Base-by-base conservation (phyloP, 2,797 vertebrate genomes). In the Ammospiza maritima region DNA sequence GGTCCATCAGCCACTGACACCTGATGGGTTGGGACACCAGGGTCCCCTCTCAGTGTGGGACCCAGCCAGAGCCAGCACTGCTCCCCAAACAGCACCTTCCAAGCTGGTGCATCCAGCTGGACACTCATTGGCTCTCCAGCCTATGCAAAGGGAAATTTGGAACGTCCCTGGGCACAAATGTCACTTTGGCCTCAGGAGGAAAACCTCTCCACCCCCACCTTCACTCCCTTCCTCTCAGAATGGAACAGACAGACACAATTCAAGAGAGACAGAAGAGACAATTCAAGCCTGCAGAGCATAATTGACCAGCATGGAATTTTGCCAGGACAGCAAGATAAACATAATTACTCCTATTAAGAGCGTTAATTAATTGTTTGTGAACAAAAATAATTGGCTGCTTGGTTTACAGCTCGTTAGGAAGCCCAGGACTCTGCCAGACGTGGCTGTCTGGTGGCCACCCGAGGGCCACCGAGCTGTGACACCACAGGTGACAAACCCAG, bases 311-410 rank as follows among this genome's bases (percentile, higher is more conserved):
- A 3, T 88, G 89, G 90, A 95, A 91, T 77, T 54, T 32, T 95
- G 95, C 92, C 92, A 95, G 88, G 50, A 77, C 89, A 61, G 65
- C 69, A 83, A 93, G 88, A 93, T 80, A 95, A 96, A 94, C 84
- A 56, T 80, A 95, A 95, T 93, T 93, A 92, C 90, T 92, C 81
- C 6, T 57, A 87, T 95, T 93, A 97, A 74, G 45, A 79, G 74
- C 23, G 50, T 79, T 93, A 96, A 96, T 95, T 89, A 95, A 96
- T 92, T 82, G 93, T 71, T 90, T 91, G 80, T 65, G 85, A 93
- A 57, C 67, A 87, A 75, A 92, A 90, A 79, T 90, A 93, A 91
- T 58, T 50, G 78, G 69, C 93, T 85, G 93, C 61, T 71, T 44
- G 60, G 72, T 58, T 88, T 50, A 34, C 6, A 85, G 64, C 88